Evolutionary conservation across 1,140 invertebrate genomes (phyloP).

Genomic region (Megalopta genalis): DNA sequence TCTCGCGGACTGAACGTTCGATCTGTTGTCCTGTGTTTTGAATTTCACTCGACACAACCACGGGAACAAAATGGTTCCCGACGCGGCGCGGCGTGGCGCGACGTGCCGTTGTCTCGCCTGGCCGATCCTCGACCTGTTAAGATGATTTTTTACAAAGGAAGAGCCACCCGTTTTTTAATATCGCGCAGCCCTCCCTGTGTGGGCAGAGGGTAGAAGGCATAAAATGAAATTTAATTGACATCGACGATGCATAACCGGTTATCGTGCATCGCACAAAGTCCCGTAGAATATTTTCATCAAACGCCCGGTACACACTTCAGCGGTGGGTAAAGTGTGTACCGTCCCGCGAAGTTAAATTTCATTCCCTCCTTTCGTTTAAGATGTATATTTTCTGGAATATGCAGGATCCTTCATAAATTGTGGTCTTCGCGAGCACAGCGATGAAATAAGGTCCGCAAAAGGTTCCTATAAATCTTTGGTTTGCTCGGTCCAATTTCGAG

Average conservation of each 20-base stretch:
- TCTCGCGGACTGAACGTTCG: not conserved
- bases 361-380: constrained; percentile 2
- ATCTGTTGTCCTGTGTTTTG: not conserved
- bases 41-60: constrained; percentile 11
- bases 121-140: not conserved
- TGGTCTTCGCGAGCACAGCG: not conserved
- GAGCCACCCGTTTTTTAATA: constrained; percentile 15
- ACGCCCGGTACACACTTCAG: not conserved
- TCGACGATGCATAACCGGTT: constrained; percentile 3
- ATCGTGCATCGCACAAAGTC: constrained; percentile 1
- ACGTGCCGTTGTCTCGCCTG: not conserved
- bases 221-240: constrained; percentile 43
- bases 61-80: not conserved
- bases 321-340: not conserved
- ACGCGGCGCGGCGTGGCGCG: not conserved
- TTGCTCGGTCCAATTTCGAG: too few relatives aligned
- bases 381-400: not conserved
- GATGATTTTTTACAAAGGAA: constrained; percentile 25
- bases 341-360: not conserved
- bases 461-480: too few relatives aligned
- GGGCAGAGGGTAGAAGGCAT: not conserved
- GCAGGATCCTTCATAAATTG: not conserved
- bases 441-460: too few relatives aligned
- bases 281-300: constrained; percentile 14
- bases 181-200: not conserved